phyloP scores from a whole-genome alignment of 2,797 vertebrate genomes.

The Gallinago stenura region DNA sequence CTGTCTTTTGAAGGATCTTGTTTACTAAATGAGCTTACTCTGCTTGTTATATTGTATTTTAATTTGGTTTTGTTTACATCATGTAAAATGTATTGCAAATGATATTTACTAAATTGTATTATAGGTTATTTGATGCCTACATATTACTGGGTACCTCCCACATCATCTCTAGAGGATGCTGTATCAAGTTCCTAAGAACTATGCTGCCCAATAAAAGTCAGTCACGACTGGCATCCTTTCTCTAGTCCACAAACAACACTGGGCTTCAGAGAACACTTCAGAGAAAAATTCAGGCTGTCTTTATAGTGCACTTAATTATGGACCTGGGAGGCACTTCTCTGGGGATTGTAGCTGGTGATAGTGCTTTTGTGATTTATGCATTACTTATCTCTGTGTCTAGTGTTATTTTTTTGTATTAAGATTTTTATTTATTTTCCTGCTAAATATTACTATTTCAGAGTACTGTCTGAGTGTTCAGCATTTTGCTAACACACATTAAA shows the following conservation, averaged over 20 bases:
- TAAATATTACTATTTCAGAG: not conserved
- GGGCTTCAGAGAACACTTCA: not conserved
- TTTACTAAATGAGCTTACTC: slow-evolving; percentile 64
- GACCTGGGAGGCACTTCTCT: not conserved
- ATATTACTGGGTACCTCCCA: not conserved
- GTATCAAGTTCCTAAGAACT: not conserved
- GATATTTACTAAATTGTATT: slow-evolving; percentile 46
- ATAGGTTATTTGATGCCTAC: not conserved
- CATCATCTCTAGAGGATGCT: not conserved
- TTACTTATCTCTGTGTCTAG: not conserved
- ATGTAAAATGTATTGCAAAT: slow-evolving; percentile 50
- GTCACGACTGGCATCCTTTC: not conserved
- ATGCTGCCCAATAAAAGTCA: not conserved
- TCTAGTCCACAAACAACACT: not conserved
- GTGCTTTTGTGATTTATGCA: not conserved
- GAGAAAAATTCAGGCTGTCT: not conserved
- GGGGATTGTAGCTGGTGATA: not conserved
- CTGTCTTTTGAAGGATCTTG: slow-evolving; percentile 55
- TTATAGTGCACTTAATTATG: not conserved
- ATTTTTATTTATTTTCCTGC: not conserved
- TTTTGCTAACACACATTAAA: not conserved
- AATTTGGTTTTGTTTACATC: slow-evolving; percentile 69
- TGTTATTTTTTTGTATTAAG: not conserved
- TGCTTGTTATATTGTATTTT: slow-evolving; percentile 51
- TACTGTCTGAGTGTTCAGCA: not conserved